Percentiles rank a stretch among this genome's conserved stretches.
Evolutionary conservation across 2,888 invertebrate genomes (phyloP).

Genomic region (Bhutanitis thaidina): DNA sequence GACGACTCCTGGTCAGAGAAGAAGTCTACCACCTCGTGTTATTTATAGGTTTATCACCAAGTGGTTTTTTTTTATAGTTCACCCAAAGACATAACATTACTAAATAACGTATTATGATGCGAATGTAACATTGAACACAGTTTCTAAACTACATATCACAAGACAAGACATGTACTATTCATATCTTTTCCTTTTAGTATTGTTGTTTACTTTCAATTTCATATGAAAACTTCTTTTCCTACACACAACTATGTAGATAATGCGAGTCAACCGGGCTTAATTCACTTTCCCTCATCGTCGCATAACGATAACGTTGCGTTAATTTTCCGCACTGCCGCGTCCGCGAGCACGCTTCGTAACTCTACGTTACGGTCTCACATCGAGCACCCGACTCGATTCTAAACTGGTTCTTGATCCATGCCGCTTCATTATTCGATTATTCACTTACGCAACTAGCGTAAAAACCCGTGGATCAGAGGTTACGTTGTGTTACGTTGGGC

Average conservation of each 20-base stretch:
- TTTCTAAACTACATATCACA: no score
- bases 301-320: neutral
- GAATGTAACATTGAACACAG: no score
- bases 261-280: neutral
- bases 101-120: no score
- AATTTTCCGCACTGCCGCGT: constrained; percentile 14
- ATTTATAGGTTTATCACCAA: no score
- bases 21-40: no score
- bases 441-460: constrained; percentile 30
- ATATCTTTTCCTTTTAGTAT: no score
- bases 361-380: constrained; percentile 8
- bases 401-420: constrained; percentile 34
- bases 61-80: no score
- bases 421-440: constrained; percentile 33
- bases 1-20: no score
- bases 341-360: constrained; percentile 4
- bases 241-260: neutral
- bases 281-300: constrained; percentile 3
- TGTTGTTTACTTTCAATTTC: neutral
- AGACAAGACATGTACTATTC: no score
- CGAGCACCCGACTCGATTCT: constrained; percentile 22
- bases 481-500: constrained; percentile 21
- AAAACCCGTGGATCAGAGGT: constrained; percentile 32
- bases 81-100: no score
- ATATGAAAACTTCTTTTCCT: neutral